Evolutionary conservation across 2,113 vertebrate genomes (phyloP).

Genomic region (Micronycteris hirsuta): DNA sequence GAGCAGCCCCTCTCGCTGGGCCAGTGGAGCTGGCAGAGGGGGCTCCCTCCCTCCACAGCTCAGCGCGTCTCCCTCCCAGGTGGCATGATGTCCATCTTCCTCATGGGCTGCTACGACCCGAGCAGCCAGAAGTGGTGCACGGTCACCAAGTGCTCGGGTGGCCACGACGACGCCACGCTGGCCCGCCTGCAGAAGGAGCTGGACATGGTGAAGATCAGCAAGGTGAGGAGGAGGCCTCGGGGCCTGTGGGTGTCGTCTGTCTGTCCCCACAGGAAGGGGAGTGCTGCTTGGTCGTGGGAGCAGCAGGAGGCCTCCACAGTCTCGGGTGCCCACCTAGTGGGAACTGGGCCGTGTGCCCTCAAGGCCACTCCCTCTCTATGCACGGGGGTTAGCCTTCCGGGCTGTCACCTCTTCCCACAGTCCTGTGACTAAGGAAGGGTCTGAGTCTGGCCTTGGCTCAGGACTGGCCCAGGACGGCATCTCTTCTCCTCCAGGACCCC

Average conservation of each 20-base stretch:
- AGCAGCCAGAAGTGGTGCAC: constrained; percentile 96
- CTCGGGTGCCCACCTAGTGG: neutral
- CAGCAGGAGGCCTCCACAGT: neutral
- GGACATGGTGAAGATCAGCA: constrained; percentile 98
- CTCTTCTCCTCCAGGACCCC: constrained; percentile 85
- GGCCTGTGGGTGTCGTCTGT: neutral
- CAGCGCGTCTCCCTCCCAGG: constrained; percentile 77
- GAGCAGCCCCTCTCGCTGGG: neutral
- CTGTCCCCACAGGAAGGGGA: neutral
- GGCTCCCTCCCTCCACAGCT: neutral
- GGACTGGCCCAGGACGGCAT: neutral
- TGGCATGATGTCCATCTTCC: constrained; percentile 98
- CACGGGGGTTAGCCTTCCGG: neutral
- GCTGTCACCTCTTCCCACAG: neutral
- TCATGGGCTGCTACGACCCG: constrained; percentile 98
- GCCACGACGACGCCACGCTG: constrained; percentile 94
- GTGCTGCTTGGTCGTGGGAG: neutral
- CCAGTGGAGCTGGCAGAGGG: neutral
- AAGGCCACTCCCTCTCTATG: neutral
- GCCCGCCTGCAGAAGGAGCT: constrained; percentile 94
- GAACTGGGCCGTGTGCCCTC: neutral
- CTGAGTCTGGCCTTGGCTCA: neutral
- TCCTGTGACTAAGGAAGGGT: neutral
- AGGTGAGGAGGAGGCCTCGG: constrained; percentile 79
- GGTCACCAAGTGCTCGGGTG: constrained; percentile 95